Conservation (phyloP, 92 coral and sea anemone species). For the Virgularia gustaviana region DNA sequence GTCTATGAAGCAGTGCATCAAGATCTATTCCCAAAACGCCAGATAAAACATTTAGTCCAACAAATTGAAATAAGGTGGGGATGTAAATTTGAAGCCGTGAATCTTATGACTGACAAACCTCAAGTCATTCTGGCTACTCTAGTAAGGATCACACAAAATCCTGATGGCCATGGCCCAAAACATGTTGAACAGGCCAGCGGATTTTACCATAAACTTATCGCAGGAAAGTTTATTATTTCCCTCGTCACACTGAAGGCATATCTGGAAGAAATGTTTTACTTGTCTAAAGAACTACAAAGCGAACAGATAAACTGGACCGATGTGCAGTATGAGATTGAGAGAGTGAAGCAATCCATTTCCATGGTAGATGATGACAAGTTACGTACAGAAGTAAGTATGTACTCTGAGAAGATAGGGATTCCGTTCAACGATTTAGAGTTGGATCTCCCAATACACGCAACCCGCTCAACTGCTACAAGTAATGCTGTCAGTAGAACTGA, state of each 20-base stretch:
- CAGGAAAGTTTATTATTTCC: constrained; percentile 15
- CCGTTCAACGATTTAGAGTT: background rate
- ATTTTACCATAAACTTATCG: constrained; percentile 22
- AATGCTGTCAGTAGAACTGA: background rate
- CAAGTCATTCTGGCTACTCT: constrained; percentile 23
- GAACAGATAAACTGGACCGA: constrained; percentile 18
- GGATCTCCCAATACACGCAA: constrained; percentile 13
- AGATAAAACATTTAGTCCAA: constrained; percentile 23
- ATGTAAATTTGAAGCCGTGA: constrained; percentile 6
- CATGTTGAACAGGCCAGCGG: constrained; percentile 27
- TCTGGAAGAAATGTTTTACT: constrained; percentile 29
- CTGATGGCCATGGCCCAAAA: constrained; percentile 10
- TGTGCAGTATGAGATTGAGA: background rate
- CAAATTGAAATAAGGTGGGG: constrained; percentile 12
- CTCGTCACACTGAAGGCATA: constrained; percentile 22
- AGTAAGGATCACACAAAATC: background rate
- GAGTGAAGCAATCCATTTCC: constrained; percentile 10
- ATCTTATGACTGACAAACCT: constrained; percentile 17
- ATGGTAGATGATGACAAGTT: constrained; percentile 20
- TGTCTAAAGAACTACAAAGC: constrained; percentile 26
- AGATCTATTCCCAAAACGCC: constrained; percentile 20
- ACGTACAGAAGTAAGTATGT: background rate
- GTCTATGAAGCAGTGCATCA: constrained; percentile 20
- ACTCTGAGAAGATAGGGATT: constrained; percentile 16
- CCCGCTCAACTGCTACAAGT: background rate